A percentile compares a stretch with the other conserved stretches of the same genome.
Conservation (phyloP, 1,140 invertebrate genomes). For the Xylocopa sonorina region DNA sequence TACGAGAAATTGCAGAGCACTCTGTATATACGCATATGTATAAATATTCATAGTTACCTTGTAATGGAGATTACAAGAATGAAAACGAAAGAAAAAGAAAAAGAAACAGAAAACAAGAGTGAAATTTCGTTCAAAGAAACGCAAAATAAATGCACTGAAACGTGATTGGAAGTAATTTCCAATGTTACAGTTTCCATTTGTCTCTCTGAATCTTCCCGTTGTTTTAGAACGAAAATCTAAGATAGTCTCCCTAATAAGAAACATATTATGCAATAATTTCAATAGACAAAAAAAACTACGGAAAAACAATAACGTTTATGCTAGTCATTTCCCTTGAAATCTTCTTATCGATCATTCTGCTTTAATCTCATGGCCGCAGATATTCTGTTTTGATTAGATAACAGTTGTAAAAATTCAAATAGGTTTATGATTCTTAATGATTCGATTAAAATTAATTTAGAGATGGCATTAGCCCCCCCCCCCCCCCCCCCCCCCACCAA, state of each 20-base stretch:
- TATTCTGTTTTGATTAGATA: background rate
- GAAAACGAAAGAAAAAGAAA: no score
- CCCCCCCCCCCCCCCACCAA: no score
- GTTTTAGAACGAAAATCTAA: background rate
- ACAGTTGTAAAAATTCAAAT: slow-evolving; percentile 5
- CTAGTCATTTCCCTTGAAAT: background rate
- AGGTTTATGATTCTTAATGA: background rate
- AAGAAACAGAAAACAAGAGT: background rate
- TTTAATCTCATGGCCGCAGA: background rate
- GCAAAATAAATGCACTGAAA: background rate
- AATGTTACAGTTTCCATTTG: background rate
- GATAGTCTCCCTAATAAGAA: background rate
- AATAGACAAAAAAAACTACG: background rate
- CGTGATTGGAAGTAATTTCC: background rate
- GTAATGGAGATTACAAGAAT: slow-evolving; percentile 1
- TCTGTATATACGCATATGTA: no score
- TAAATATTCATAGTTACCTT: background rate
- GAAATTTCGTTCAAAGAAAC: background rate
- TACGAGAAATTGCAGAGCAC: no score
- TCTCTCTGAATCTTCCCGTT: background rate
- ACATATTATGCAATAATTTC: background rate
- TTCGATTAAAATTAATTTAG: background rate
- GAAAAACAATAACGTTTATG: background rate
- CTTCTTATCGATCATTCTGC: background rate
- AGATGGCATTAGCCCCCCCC: background rate